Base-by-base conservation (phyloP, 2,797 vertebrate species). In the Diplodus sargus region DNA sequence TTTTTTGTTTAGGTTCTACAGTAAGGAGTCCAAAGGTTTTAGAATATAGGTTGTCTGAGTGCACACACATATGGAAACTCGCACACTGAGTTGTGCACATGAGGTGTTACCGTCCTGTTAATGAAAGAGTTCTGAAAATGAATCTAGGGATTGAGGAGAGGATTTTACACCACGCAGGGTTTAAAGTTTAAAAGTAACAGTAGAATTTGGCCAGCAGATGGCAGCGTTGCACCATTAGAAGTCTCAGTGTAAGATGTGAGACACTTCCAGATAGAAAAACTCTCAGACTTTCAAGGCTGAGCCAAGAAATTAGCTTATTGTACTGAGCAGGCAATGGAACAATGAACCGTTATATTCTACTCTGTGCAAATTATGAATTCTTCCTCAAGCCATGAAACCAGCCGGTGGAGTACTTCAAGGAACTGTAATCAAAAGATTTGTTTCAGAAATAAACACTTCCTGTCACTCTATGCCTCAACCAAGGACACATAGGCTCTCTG, bases 191-290 rank as follows among this genome's bases (percentile, higher is more conserved):
- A 12, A 47, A 62, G 70, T 65, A 84, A 60, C 79, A 2, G 7
- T 9, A 25, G 0, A 1, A 51, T 49, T 22, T 59, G 6, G 8
- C 91, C 93, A 92, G 70, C 82, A 94, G 92, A 76, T 87, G 87
- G 85, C 42, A 77, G 47, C 20, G 5, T 74, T 78, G 68, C 13
- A 65, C 76, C 34, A 58, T 79, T 74, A 42, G 5, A 63, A 4
- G 18, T 42, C 25, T 75, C 10, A 59, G 59, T 8, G 39, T 16
- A 30, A n/a, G 13, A 12, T 10, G 1, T 0, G 0, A 16, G 45
- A 49, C 45, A 17, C 16, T 47, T 42, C 2, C 3, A 5, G 10
- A 20, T 2, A 49, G 4, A 68, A 70, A 39, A 59, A 34, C 43
- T 53, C 17, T 2, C 20, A 52, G 58, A 11, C 15, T 58, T 22